phyloP scores from a whole-genome alignment of 2,888 invertebrate genomes.

The Herminia tarsipennalis region DNA sequence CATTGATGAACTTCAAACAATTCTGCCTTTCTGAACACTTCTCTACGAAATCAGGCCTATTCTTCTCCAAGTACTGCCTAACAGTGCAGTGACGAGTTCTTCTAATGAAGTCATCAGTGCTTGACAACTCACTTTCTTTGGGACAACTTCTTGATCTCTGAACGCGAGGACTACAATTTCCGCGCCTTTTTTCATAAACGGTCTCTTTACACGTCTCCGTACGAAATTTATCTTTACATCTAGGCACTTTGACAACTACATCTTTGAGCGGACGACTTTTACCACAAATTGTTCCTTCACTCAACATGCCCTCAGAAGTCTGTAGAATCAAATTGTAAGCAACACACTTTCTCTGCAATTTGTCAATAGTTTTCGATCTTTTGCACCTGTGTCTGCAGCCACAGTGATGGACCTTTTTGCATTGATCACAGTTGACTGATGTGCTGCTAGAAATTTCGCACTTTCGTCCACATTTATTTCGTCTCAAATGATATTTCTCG shows the following conservation, averaged over 20 bases:
- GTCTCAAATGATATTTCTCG: constrained; percentile 73
- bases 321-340: constrained; percentile 80
- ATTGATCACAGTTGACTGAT: constrained; percentile 69
- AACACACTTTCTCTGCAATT: constrained; percentile 66
- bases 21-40: constrained; percentile 66
- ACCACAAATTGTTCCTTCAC: constrained; percentile 59
- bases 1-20: constrained; percentile 68
- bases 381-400: constrained; percentile 70
- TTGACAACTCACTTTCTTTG: constrained; percentile 67
- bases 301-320: constrained; percentile 73
- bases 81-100: constrained; percentile 73
- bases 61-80: constrained; percentile 89
- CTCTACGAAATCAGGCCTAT: constrained; percentile 89
- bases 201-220: constrained; percentile 59
- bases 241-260: constrained; percentile 75
- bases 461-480: constrained; percentile 59
- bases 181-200: constrained; percentile 45
- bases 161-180: constrained; percentile 43
- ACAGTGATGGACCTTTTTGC: constrained; percentile 65
- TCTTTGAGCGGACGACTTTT: constrained; percentile 61
- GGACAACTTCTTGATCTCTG: constrained; percentile 64
- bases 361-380: constrained; percentile 58
- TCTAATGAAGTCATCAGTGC: constrained; percentile 62
- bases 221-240: constrained; percentile 46
- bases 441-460: constrained; percentile 72